Conservation (phyloP, 2,797 vertebrate species). For the Eupleurogrammus muticus region DNA sequence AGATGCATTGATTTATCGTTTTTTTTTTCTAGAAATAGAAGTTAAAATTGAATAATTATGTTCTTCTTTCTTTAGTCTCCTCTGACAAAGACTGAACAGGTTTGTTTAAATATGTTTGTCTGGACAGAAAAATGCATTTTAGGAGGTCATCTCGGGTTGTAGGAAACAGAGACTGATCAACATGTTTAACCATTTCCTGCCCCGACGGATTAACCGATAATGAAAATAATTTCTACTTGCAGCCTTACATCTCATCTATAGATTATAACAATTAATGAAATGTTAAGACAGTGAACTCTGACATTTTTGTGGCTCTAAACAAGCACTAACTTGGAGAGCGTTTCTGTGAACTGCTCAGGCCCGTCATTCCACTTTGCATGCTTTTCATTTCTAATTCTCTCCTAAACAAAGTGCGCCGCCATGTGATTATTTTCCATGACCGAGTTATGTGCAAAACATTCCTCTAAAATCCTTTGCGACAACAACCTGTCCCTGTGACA, state of each 20-base stretch:
- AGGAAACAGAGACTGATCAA: too few species aligned
- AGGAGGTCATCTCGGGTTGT: too few species aligned
- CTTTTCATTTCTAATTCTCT: slow-evolving; percentile 67
- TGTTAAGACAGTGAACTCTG: not conserved
- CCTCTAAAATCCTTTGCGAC: slow-evolving; percentile 21
- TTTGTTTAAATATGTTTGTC: too few species aligned
- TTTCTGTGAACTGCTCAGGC: slow-evolving; percentile 54
- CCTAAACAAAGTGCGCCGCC: slow-evolving; percentile 35
- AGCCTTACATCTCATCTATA: too few species aligned
- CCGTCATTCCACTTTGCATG: slow-evolving; percentile 72
- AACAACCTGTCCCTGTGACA: slow-evolving; percentile 3
- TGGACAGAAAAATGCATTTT: too few species aligned
- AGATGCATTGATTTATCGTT: too few species aligned
- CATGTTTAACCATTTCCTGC: too few species aligned
- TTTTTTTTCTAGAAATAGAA: too few species aligned
- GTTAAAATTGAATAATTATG: too few species aligned
- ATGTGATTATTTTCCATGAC: slow-evolving; percentile 29
- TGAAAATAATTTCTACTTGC: not conserved
- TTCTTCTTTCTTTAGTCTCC: too few species aligned
- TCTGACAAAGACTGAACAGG: too few species aligned
- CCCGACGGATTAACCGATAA: not conserved
- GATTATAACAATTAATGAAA: not conserved
- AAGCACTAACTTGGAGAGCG: slow-evolving; percentile 31
- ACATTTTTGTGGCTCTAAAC: slow-evolving; percentile 36
- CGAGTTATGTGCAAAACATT: slow-evolving; percentile 44